Evolutionary conservation across 2,797 vertebrate species (phyloP).

Genomic region (Discoglossus pictus): DNA sequence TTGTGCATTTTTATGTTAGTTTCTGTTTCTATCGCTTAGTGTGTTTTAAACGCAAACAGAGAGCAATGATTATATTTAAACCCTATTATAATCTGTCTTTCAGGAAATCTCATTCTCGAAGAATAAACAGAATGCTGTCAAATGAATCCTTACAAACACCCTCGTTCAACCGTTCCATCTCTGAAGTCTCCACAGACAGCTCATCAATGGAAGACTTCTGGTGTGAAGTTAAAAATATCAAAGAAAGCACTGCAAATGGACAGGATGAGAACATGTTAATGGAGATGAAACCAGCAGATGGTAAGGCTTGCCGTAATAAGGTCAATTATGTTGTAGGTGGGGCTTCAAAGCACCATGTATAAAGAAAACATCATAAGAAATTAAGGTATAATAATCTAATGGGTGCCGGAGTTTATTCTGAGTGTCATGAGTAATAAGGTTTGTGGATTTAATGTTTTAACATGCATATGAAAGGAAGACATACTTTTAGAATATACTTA

Average conservation of each 20-base stretch:
- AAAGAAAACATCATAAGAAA: too few species aligned
- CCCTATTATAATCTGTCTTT: slow-evolving; percentile 35
- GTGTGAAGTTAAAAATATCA: slow-evolving; percentile 86
- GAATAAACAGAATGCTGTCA: slow-evolving; percentile 79
- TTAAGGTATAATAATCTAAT: too few species aligned
- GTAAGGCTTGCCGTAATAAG: slow-evolving; percentile 65
- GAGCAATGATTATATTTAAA: too few species aligned
- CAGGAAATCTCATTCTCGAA: slow-evolving; percentile 76
- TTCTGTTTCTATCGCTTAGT: too few species aligned
- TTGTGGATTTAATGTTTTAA: too few species aligned
- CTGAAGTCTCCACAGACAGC: slow-evolving; percentile 69
- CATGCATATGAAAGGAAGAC: too few species aligned
- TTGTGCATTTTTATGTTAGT: too few species aligned
- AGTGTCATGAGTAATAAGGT: too few species aligned
- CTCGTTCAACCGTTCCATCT: slow-evolving; percentile 70
- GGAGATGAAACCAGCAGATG: slow-evolving; percentile 82
- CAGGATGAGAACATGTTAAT: slow-evolving; percentile 67
- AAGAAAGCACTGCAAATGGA: slow-evolving; percentile 70
- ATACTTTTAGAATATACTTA: background rate
- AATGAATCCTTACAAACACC: slow-evolving; percentile 65
- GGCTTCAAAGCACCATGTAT: too few species aligned
- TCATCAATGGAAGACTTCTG: slow-evolving; percentile 90
- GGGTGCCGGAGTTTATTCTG: too few species aligned
- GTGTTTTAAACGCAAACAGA: too few species aligned
- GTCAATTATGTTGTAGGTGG: background rate